A percentile compares a stretch with the other conserved stretches of the same genome.
phyloP scores from a whole-genome alignment of 2,113 vertebrate genomes.

The Melanostigma gelatinosum region DNA sequence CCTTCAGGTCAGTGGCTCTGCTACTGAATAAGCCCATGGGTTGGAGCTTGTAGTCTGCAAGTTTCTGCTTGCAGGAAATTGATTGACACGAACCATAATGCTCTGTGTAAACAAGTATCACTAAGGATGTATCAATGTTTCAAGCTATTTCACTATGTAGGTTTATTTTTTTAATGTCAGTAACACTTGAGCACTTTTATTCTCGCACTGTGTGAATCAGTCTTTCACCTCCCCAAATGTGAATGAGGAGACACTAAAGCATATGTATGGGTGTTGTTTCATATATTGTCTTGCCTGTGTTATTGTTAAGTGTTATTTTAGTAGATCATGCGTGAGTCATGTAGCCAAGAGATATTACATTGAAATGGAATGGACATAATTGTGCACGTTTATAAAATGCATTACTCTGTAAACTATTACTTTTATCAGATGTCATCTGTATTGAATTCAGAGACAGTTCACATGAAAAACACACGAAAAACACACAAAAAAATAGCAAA shows the following conservation, averaged over 20 bases:
- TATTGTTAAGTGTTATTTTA: not conserved
- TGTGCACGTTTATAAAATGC: not conserved
- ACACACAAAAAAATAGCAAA: not conserved
- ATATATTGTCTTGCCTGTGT: not conserved
- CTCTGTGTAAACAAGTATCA: conserved; percentile 21
- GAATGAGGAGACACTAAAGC: conserved; percentile 9
- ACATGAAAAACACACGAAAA: not conserved
- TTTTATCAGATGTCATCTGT: not conserved
- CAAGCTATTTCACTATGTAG: not conserved
- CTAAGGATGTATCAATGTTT: not conserved
- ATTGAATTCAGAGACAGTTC: not conserved
- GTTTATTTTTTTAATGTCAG: not conserved
- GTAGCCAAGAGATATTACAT: not conserved
- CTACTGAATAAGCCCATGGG: conserved; percentile 53
- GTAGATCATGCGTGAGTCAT: not conserved
- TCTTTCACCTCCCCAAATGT: not conserved
- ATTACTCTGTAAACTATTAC: not conserved
- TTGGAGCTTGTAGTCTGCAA: not conserved
- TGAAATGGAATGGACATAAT: not conserved
- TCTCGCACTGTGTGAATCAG: conserved; percentile 18
- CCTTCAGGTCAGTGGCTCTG: conserved; percentile 87
- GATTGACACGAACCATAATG: conserved; percentile 8
- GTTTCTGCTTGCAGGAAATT: not conserved
- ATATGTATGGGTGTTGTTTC: conserved; percentile 17
- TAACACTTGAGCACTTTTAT: conserved; percentile 58